phyloP scores from a whole-genome alignment of 2,888 invertebrate genomes.

The Pseudococcus jackbeardsleyi region DNA sequence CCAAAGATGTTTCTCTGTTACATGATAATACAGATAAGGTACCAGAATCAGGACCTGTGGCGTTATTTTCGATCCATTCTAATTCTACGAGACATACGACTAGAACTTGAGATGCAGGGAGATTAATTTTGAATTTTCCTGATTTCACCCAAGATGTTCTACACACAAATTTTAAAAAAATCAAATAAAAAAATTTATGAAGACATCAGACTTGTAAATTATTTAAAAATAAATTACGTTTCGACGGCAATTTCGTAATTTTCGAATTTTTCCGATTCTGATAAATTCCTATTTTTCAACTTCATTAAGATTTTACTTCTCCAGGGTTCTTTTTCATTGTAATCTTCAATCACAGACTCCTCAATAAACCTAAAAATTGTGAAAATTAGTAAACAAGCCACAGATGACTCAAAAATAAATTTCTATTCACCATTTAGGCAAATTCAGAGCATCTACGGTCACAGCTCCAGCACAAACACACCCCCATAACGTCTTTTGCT shows the following conservation, averaged over 20 bases:
- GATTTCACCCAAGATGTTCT: constrained; percentile 87
- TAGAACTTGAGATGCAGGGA: constrained; percentile 72
- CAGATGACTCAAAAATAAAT: neutral
- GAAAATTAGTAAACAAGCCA: neutral
- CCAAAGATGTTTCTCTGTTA: constrained; percentile 83
- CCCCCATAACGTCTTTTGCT: constrained; percentile 82
- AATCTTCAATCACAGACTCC: constrained; percentile 32
- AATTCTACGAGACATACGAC: constrained; percentile 85
- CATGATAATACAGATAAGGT: constrained; percentile 83
- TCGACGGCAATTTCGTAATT: constrained; percentile 84
- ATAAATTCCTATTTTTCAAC: constrained; percentile 74
- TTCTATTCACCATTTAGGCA: constrained; percentile 80
- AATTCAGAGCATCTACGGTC: constrained; percentile 78
- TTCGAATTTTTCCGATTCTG: constrained; percentile 72
- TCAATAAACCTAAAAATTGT: neutral
- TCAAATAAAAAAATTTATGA: constrained; percentile 23
- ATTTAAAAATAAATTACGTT: constrained; percentile 70
- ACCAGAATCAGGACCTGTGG: constrained; percentile 78
- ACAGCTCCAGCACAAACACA: constrained; percentile 87
- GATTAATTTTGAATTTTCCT: constrained; percentile 75
- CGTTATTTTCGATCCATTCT: constrained; percentile 81
- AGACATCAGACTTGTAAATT: neutral
- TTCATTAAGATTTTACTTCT: constrained; percentile 80
- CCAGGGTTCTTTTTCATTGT: constrained; percentile 75
- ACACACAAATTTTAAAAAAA: neutral